Evolutionary conservation across 2,797 vertebrate species (phyloP), one percentile per base, ranked within the genome.

Genomic region (Dendrocincla tyrannina): DNA sequence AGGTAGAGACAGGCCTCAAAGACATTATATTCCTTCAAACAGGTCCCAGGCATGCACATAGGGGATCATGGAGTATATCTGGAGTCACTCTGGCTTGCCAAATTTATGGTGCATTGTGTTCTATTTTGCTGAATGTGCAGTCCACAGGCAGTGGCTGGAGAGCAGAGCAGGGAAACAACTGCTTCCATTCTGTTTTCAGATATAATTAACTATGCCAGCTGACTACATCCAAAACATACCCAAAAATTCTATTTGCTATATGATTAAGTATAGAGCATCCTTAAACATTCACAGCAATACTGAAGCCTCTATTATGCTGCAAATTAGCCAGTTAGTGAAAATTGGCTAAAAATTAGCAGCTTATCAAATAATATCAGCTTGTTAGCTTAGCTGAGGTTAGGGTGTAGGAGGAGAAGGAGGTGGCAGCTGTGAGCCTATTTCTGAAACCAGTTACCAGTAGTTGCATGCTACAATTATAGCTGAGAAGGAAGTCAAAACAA

Each of bases 401-500:
- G 32, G 33, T 78, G 13, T 19, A 59, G 28, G 11, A 92, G 22
- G 32, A 90, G 22, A 13, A 76, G 37, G 59, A 56, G 73, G 41
- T 0, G 9, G 62, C 11, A 35, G 60, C 63, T 91, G 32, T 52
- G 63, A 81, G 27, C 17, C 35, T 77, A n/a, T 75, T 91, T 95
- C 68, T 94, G 70, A 94, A 93, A 74, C 63, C 79, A 77, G 49
- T 46, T 55, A 74, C 33, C 33, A 68, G 75, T 30, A 84, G 50
- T 52, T 72, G 50, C 88, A 91, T 32, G 32, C 58, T 50, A 84
- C 33, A 78, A 73, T 79, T 88, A 33, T n/a, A 91, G 35, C 49
- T 56, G 58, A 89, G 74, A 93, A 63, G 44, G 42, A 94, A 94
- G 73, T n/a, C 67, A 79, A 91, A 87, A 25, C 78, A 88, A 64